Conservation (phyloP, 2,113 vertebrate species). For the Eclectus roratus region DNA sequence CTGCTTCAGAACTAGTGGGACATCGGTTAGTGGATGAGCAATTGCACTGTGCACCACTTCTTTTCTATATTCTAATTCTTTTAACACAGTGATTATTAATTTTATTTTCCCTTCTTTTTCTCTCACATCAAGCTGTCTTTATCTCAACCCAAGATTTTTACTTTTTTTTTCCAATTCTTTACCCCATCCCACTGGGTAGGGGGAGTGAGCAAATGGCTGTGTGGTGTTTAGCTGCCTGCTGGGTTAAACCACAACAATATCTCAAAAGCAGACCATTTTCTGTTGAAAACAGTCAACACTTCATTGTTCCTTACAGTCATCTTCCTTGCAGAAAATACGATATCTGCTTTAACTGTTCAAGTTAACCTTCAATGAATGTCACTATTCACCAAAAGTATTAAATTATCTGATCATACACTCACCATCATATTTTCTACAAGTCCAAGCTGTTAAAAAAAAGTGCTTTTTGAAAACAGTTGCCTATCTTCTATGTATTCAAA, state of each 20-base stretch:
- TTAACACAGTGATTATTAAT: fast-evolving
- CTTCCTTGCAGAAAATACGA: background rate
- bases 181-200: background rate
- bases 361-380: background rate
- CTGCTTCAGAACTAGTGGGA: background rate
- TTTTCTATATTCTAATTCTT: background rate
- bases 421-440: background rate
- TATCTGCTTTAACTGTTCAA: background rate
- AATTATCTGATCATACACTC: background rate
- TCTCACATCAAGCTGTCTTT: background rate
- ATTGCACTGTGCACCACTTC: background rate
- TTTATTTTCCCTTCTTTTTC: background rate
- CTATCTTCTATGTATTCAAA: background rate
- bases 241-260: background rate
- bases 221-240: background rate
- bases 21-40: background rate
- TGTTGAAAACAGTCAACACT: background rate
- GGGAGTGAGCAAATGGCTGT: background rate
- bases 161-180: background rate
- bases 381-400: background rate
- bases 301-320: background rate
- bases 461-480: background rate
- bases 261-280: background rate
- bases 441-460: background rate
- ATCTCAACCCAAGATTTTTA: background rate